Evolutionary conservation across 2,888 invertebrate genomes (phyloP), one percentile per base, ranked within the genome.

Genomic region (Caenorhabditis plicata): DNA sequence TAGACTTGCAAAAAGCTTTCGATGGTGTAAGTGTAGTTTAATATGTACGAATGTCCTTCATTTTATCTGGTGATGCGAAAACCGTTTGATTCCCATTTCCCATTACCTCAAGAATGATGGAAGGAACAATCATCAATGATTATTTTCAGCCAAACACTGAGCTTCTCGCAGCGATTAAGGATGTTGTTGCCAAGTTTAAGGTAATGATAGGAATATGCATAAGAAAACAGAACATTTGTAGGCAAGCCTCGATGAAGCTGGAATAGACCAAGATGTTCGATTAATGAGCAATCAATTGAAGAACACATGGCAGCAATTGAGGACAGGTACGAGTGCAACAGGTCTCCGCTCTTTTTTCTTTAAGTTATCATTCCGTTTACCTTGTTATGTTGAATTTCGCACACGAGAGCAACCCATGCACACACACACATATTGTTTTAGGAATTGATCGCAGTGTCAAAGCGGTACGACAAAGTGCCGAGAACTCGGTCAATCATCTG

Each of bases 131-230:
- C 39, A 20, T 40, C 23, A 47, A 39, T 40, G 26, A 40, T n/a
- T 22, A 42, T 44, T 72, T 74, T 69, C 65, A 75, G 75, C 71
- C 71, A 38, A 75, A 75, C 66, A 68, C 73, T 41, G 75, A 75
- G 39, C 68, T 75, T n/a, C 57, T 75, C 33, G 65, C 68, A 17
- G 73, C 75, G 3, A 75, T 75, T 49, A 73, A 73, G 42, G 74
- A 75, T 47, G 74, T 75, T 23, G 71, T 75, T 20, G 67, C 66
- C 41, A 74, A 75, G 61, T 68, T 75, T 57, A 71, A 73, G 58
- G 57, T 63, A 35, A 2, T 5, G n/a, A 17, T 20, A 25, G 25
- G 15, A 26, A n/a, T 22, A 17, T 23, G 19, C 3, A 25, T 13
- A 29, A 20, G 9, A n/a, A 22, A 31, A 25, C 11, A 29, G 8